Evolutionary conservation across 2,888 invertebrate genomes (phyloP).

Genomic region (Agriotes lineatus): DNA sequence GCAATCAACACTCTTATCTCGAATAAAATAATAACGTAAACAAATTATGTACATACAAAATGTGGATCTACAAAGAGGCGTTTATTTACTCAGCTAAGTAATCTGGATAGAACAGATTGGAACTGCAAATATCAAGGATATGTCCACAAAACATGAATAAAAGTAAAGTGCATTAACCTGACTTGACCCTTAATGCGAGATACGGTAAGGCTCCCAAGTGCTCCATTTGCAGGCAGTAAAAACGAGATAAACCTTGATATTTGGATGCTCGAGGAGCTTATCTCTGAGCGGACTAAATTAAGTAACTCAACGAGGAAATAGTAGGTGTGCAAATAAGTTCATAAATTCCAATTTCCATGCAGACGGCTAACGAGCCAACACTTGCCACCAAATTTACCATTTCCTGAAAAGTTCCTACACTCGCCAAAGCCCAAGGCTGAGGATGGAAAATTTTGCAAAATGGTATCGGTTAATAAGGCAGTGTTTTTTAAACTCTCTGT

Average conservation of each 20-base stretch:
- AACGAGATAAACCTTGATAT: neutral
- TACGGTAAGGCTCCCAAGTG: neutral
- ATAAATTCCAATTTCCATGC: constrained; percentile 13
- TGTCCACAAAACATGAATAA: constrained; percentile 1
- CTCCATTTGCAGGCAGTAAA: neutral
- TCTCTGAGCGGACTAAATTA: constrained; percentile 5
- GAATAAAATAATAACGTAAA: neutral
- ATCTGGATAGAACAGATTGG: constrained; percentile 14
- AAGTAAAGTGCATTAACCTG: constrained; percentile 11
- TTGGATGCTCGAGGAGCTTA: constrained; percentile 1
- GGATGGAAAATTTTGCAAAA: neutral
- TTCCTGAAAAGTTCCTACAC: constrained; percentile 9
- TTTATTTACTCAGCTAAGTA: constrained; percentile 1
- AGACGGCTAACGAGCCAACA: neutral
- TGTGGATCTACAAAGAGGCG: neutral
- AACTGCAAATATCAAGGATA: constrained; percentile 19
- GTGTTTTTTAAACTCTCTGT: too few species aligned
- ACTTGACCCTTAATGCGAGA: constrained; percentile 10
- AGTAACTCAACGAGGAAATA: constrained; percentile 14
- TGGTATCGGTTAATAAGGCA: too few species aligned
- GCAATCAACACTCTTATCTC: constrained; percentile 4
- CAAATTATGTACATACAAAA: constrained; percentile 1
- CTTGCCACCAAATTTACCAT: constrained; percentile 4
- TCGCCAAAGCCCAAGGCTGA: neutral
- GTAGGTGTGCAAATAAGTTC: constrained; percentile 8